phyloP scores from a whole-genome alignment of 2,888 invertebrate genomes.

The Dryococelus australis region DNA sequence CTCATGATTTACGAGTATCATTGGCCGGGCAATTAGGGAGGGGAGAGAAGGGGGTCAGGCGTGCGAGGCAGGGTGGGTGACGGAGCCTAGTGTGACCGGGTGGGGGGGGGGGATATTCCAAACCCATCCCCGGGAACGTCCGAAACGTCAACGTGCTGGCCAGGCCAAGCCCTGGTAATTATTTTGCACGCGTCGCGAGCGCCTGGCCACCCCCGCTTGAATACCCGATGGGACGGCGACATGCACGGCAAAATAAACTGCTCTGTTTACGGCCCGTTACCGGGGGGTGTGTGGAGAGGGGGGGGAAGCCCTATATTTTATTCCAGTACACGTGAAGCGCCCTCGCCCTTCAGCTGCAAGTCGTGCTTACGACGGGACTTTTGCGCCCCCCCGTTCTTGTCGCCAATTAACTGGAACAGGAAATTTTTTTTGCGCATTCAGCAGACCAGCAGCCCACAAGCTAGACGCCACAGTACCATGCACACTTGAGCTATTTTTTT shows the following conservation, averaged over 20 bases:
- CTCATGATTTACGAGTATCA: slow-evolving; percentile 42
- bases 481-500: too few species aligned
- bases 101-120: not conserved
- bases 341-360: not conserved
- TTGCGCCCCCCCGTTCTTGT: too few species aligned
- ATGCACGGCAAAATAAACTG: slow-evolving; percentile 1
- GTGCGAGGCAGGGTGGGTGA: not conserved
- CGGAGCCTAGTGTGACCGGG: not conserved
- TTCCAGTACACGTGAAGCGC: not conserved
- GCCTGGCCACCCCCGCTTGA: not conserved
- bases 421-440: too few species aligned
- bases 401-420: too few species aligned
- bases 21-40: slow-evolving; percentile 42
- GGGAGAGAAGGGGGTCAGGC: slow-evolving; percentile 17
- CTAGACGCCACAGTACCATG: too few species aligned
- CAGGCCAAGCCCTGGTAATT: not conserved
- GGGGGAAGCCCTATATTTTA: not conserved
- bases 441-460: too few species aligned
- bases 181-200: not conserved
- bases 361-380: not conserved
- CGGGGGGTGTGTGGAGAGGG: not conserved
- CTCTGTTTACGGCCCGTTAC: not conserved
- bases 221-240: not conserved
- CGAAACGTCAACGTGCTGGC: not conserved
- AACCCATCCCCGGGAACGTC: too few species aligned